Base-by-base conservation (phyloP, 1,140 invertebrate species). In the Drosophila paulistorum region DNA sequence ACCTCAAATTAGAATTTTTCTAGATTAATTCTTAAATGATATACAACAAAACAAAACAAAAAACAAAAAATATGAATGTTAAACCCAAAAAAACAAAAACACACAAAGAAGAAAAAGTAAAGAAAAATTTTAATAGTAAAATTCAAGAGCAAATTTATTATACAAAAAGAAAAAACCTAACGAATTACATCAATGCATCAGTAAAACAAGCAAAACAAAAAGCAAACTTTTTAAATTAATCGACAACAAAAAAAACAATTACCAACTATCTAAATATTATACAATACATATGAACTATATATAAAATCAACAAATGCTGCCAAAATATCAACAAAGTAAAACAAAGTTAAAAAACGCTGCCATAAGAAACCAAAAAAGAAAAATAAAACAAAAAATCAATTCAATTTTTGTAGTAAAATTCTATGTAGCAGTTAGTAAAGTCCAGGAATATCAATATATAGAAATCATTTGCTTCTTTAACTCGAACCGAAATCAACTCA, bases 1-100 rank as follows among this genome's bases (percentile, higher is more conserved):
- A 89, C 85, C 85, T 89, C 85, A 89, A 83, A 90, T 89, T 89
- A 89, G 85, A 85, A 89, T 89, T 89, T 89, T 90, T 89, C 85
- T 89, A 89, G 85, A 79, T 90, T 89, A 89, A 89, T 90, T 89
- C 86, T 90, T 89, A 89, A 67, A 85, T 81, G 65, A 84, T 80
- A 84, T 83, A 79, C 71, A 80, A 84, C 48, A 58, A 45, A 35
- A 60, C 20, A 55, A 41, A 59, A 66, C 39, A 14, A 23, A 23
- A 23, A 68, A 10, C 57, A 35, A 68, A 68, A 62, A 67, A 68
- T 51, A 51, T 51, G 17, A 71, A 61, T 59, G 63, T 63, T 68
- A 68, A 61, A 67, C 37, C 54, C 13, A 63, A 77, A 66, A 51
- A 37, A 41, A 41, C 65, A 55, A 68, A 71, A 68, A 78, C 63